phyloP scores from a whole-genome alignment of 2,888 invertebrate species.

The Acleris emargana region DNA sequence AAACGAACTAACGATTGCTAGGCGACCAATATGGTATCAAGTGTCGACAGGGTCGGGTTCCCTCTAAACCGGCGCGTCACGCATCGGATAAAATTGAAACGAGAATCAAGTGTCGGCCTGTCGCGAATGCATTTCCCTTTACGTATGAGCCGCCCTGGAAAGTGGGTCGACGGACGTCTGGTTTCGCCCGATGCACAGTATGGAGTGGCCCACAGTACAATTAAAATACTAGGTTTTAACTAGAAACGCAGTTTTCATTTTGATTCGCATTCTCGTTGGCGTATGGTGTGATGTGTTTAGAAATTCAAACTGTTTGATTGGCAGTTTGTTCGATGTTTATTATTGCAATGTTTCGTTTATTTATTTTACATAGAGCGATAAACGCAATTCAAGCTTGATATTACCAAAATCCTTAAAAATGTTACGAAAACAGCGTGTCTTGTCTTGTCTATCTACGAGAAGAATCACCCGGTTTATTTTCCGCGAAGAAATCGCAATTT shows the following conservation, averaged over 20 bases:
- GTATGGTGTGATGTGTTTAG: too few species aligned
- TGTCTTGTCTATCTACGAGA: constrained; percentile 33
- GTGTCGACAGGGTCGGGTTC: constrained; percentile 9
- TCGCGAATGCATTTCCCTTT: constrained; percentile 69
- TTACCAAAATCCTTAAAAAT: neutral
- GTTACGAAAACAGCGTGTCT: neutral
- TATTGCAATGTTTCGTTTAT: too few species aligned
- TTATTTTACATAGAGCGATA: too few species aligned
- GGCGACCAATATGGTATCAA: constrained; percentile 12
- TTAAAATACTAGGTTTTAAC: constrained; percentile 3
- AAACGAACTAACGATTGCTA: neutral
- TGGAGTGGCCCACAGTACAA: constrained; percentile 25
- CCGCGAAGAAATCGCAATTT: constrained; percentile 46
- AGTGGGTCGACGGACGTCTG: constrained; percentile 68
- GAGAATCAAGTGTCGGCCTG: constrained; percentile 47
- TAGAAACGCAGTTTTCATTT: constrained; percentile 2
- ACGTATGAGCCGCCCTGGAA: constrained; percentile 67
- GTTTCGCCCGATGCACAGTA: constrained; percentile 53
- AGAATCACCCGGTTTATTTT: constrained; percentile 46
- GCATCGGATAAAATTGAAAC: constrained; percentile 28
- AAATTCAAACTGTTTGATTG: too few species aligned
- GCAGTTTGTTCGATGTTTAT: too few species aligned
- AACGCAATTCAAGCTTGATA: too few species aligned
- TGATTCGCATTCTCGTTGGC: neutral
- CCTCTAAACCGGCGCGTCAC: constrained; percentile 20